A percentile compares a stretch with the other conserved stretches of the same genome.
Evolutionary conservation across 2,113 vertebrate species (phyloP).

Genomic region (Suncus etruscus): DNA sequence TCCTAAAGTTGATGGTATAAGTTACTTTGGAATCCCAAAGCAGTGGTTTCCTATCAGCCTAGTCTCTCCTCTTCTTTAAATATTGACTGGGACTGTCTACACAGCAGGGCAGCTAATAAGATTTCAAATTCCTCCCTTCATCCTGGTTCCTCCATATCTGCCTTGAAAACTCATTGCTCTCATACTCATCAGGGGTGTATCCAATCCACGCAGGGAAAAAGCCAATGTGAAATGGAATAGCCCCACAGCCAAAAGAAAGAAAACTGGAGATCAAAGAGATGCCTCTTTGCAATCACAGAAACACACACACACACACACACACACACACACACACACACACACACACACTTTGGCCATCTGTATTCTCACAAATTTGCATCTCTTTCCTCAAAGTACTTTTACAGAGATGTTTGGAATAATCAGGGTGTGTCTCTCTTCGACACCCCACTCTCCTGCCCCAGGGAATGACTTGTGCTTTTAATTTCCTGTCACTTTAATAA

Average conservation of each 20-base stretch:
- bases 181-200: not conserved
- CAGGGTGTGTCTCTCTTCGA: no score
- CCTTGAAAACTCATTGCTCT: slow-evolving; percentile 64
- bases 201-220: slow-evolving; percentile 33
- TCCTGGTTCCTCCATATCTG: not conserved
- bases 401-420: no score
- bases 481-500: no score
- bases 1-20: not conserved
- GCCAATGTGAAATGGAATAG: not conserved
- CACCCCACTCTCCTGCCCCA: no score
- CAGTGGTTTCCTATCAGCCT: not conserved
- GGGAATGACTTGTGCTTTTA: no score
- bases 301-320: no score
- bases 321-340: no score
- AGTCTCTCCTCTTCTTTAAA: slow-evolving; percentile 44
- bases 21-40: not conserved
- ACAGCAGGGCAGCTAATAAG: slow-evolving; percentile 30
- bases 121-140: slow-evolving; percentile 53
- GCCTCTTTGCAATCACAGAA: no score
- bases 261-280: not conserved
- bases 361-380: no score
- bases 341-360: no score
- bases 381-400: no score
- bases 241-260: not conserved
- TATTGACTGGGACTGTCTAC: slow-evolving; percentile 53